phyloP scores from a whole-genome alignment of 53 echinoderm and acorn worm species.

The Echinometra lucunter region DNA sequence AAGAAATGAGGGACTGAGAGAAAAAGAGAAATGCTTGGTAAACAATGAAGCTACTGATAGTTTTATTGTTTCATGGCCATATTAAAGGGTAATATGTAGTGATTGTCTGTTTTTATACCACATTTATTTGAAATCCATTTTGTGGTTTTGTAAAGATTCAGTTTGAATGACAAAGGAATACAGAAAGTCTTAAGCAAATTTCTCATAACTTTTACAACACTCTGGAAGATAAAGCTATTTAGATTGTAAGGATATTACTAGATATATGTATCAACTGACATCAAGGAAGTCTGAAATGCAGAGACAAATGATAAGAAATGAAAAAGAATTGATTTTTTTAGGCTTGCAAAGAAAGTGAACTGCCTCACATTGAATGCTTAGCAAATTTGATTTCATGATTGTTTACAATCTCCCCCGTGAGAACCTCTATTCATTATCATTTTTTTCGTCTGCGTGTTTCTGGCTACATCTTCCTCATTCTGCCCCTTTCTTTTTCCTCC shows the following conservation, averaged over 20 bases:
- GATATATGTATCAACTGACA: not conserved
- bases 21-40: too few relatives aligned
- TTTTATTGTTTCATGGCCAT: too few relatives aligned
- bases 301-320: not conserved
- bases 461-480: conserved; percentile 14
- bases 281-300: not conserved
- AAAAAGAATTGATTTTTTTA: not conserved
- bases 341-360: not conserved
- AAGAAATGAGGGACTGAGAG: too few relatives aligned
- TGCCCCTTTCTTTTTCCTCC: not conserved
- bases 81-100: too few relatives aligned
- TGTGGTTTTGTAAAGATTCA: too few relatives aligned
- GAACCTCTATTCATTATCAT: conserved; percentile 54
- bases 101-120: too few relatives aligned
- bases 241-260: not conserved
- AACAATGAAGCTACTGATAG: too few relatives aligned
- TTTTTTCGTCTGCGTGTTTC: conserved; percentile 19
- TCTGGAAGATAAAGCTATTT: not conserved
- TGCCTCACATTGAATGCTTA: conserved; percentile 46
- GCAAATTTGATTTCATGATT: conserved; percentile 58
- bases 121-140: too few relatives aligned
- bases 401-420: conserved; percentile 33
- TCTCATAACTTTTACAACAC: not conserved
- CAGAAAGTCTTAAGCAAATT: not conserved
- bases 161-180: too few relatives aligned